Evolutionary conservation across 2,888 invertebrate species (phyloP).

Genomic region (Steromphala cineraria): DNA sequence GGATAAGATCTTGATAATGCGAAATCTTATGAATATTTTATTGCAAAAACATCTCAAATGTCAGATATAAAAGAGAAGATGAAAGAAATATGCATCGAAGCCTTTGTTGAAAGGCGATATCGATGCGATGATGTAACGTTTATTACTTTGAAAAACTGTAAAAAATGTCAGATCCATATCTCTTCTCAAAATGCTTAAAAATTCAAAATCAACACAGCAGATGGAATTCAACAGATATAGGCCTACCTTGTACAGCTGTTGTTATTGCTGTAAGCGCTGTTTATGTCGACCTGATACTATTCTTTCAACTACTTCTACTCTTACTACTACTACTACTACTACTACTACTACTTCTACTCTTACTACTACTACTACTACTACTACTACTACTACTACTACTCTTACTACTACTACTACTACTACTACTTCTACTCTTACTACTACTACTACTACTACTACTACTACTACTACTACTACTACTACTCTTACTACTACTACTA

Average conservation of each 20-base stretch:
- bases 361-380: not conserved
- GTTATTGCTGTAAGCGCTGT: too few species aligned
- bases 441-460: conserved; percentile 22
- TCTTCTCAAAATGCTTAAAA: not conserved
- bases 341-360: conserved; percentile 21
- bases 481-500: not conserved
- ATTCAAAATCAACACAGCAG: not conserved
- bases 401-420: conserved; percentile 22
- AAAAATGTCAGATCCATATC: not conserved
- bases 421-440: conserved; percentile 26
- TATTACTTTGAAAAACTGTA: too few species aligned
- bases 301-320: not conserved
- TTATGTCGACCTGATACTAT: too few species aligned
- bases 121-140: too few species aligned
- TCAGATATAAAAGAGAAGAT: not conserved
- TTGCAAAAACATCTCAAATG: not conserved
- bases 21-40: conserved; percentile 1
- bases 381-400: not conserved
- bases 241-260: not conserved
- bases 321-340: conserved; percentile 20
- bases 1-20: not conserved
- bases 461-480: conserved; percentile 14
- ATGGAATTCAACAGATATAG: not conserved
- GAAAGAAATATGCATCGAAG: not conserved
- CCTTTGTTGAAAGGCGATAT: too few species aligned